Conservation (phyloP, 2,888 invertebrate species). For the Muscina levida region DNA sequence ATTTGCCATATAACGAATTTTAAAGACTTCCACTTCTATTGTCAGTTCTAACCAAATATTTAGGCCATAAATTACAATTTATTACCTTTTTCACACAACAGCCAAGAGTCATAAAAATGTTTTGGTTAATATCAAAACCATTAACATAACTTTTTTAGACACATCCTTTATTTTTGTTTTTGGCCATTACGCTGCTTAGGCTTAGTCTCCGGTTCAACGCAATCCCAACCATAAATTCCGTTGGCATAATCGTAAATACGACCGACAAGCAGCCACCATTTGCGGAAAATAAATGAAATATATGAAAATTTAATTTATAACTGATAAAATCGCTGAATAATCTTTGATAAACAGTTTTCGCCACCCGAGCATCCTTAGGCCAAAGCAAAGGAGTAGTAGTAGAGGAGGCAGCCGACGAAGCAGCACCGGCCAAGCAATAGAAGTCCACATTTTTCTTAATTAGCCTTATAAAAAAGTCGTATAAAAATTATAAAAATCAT, state of each 20-base stretch:
- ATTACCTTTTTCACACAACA: slow-evolving; percentile 6
- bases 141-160: slow-evolving; percentile 28
- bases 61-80: slow-evolving; percentile 25
- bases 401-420: not conserved
- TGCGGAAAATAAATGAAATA: slow-evolving; percentile 26
- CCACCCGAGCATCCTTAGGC: not conserved
- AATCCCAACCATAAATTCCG: slow-evolving; percentile 33
- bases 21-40: too few species aligned
- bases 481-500: slow-evolving; percentile 34
- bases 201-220: not conserved
- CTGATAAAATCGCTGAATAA: slow-evolving; percentile 27
- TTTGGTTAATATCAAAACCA: slow-evolving; percentile 32
- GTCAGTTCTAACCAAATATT: not conserved
- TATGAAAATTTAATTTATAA: slow-evolving; percentile 27
- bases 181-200: too few species aligned
- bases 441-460: slow-evolving; percentile 25
- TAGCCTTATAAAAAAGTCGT: slow-evolving; percentile 12
- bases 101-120: slow-evolving; percentile 21
- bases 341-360: slow-evolving; percentile 25
- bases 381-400: not conserved
- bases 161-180: too few species aligned
- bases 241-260: slow-evolving; percentile 23
- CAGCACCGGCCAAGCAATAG: too few species aligned
- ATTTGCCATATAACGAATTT: too few species aligned
- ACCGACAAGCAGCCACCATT: too few species aligned